Evolutionary conservation across 2,113 vertebrate genomes (phyloP), one percentile per base, ranked within the genome.

Genomic region (Myiozetetes cayanensis): DNA sequence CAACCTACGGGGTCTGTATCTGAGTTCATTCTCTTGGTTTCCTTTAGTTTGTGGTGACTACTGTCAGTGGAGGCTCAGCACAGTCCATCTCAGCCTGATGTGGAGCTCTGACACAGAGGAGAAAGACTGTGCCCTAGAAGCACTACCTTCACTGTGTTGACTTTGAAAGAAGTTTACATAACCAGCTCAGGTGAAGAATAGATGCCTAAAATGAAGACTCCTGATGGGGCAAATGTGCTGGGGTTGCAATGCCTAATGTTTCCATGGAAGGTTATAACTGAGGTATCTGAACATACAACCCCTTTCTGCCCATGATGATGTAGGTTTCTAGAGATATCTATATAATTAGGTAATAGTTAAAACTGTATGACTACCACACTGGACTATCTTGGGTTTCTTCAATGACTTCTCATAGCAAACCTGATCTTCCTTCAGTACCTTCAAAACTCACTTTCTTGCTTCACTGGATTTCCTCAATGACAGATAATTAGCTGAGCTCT

Each of bases 1-100:
- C 11, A 44, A 2, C 8, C 4, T 47, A 33, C 9, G 2, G 19
- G 10, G 3, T 53, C 20, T 2, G 1, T 53, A 33, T 62, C n/a
- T 74, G 55, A 94, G 41, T 13, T 18, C 1, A 10, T 70, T 81
- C n/a, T 62, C 37, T 49, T 53, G 4, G 6, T 66, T 91, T 62
- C 10, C 18, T 77, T n/a, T 58, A 56, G 12, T 41, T 41, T 70
- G 19, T 65, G 24, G 16, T 70, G 63, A 53, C 58, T 31, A 16
- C 46, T 49, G 47, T 15, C 37, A 46, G 31, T 37, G 41, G 31
- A 77, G 7, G 22, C 20, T 84, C 16, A 53, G n/a, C 37, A 53
- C 20, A 66, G 27, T 39, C 14, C 20, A 15, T 77, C 24, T 93
- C 19, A 31, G 8, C 43, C 27, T 55, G 28, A 50, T 13, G 20